These are phyloP conservation scores for Agriopis leucophaearia DNA, from an alignment of 2,888 invertebrate species.

Conservation along the genomic window DNA sequence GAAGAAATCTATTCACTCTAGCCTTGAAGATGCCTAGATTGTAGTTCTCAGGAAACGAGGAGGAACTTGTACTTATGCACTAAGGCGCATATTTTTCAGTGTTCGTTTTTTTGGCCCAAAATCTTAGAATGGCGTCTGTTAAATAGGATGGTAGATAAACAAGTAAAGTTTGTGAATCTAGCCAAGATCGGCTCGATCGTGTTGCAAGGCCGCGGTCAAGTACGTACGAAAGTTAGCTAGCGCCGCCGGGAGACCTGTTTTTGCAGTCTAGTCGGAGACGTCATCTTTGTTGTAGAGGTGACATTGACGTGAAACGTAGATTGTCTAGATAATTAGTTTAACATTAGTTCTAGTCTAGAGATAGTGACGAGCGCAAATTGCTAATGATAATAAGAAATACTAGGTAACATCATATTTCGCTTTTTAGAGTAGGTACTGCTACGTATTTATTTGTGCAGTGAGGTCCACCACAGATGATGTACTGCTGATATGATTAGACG, in stretches of 20 bases:
- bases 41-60: too few species aligned
- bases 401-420: background rate
- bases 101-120: too few species aligned
- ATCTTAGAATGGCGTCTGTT: too few species aligned
- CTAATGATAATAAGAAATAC: slow-evolving; percentile 6
- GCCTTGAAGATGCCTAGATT: too few species aligned
- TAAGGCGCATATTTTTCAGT: too few species aligned
- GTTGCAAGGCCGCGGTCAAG: slow-evolving; percentile 58
- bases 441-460: background rate
- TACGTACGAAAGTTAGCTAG: slow-evolving; percentile 40
- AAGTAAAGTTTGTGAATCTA: slow-evolving; percentile 1
- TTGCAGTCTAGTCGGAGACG: slow-evolving; percentile 18
- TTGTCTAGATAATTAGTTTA: background rate
- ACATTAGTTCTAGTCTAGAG: slow-evolving; percentile 10
- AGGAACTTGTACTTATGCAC: too few species aligned
- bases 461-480: too few species aligned
- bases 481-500: too few species aligned
- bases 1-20: too few species aligned
- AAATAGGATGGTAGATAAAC: too few species aligned
- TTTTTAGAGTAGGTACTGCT: background rate
- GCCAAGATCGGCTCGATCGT: slow-evolving; percentile 20
- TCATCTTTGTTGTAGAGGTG: slow-evolving; percentile 21
- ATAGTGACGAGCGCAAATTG: background rate
- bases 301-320: slow-evolving; percentile 11
- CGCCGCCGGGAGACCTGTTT: slow-evolving; percentile 14